These are phyloP conservation scores for Ctenopoma multispine DNA, from an alignment of 2,797 vertebrate species.

Conservation along the genomic window DNA sequence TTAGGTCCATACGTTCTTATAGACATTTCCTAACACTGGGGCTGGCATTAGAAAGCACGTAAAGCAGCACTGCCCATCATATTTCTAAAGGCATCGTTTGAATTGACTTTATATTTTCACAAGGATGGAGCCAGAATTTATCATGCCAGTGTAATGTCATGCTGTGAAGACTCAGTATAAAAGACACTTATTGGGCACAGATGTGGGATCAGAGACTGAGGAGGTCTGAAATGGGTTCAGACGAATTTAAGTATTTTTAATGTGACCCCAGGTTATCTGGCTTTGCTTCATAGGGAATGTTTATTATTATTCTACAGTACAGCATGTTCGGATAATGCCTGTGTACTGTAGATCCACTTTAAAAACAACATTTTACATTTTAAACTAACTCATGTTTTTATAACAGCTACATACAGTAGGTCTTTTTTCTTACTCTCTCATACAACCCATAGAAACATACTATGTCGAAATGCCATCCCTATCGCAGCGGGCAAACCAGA, in stretches of 20 bases:
- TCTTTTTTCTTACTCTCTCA: too few species aligned
- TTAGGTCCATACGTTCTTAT: conserved; percentile 17
- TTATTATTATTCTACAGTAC: background rate
- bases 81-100: conserved; percentile 13
- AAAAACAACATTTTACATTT: too few species aligned
- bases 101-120: conserved; percentile 29
- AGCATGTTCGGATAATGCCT: background rate
- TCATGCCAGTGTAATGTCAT: conserved; percentile 5
- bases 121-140: conserved; percentile 15
- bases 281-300: background rate
- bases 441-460: too few species aligned
- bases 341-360: background rate
- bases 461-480: too few species aligned
- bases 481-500: too few species aligned
- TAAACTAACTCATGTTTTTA: too few species aligned
- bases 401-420: too few species aligned
- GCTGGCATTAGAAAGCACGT: conserved; percentile 5
- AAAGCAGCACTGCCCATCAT: conserved; percentile 3
- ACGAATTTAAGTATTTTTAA: conserved; percentile 4
- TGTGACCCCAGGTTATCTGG: background rate
- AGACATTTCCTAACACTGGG: background rate
- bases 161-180: conserved; percentile 11
- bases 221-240: conserved; percentile 6
- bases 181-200: conserved; percentile 1
- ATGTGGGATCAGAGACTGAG: conserved; percentile 28